phyloP scores from a whole-genome alignment of 1,140 invertebrate genomes.

The Drosophila obscura region DNA sequence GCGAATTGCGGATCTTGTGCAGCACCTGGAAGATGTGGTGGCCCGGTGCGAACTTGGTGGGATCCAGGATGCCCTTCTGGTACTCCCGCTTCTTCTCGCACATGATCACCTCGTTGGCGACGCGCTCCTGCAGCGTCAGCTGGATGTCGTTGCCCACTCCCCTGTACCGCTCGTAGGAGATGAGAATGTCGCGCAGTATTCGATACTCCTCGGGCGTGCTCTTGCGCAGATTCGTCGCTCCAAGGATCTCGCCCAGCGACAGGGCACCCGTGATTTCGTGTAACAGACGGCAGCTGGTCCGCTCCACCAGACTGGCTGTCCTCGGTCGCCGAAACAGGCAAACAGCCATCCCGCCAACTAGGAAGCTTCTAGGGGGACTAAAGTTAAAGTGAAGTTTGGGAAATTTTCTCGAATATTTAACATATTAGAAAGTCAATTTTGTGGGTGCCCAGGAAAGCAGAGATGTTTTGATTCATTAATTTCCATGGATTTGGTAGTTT shows the following conservation, averaged over 20 bases:
- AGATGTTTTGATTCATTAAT: too few species aligned
- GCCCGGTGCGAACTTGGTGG: slow-evolving; percentile 46
- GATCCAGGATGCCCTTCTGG: slow-evolving; percentile 50
- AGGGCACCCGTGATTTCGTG: not conserved
- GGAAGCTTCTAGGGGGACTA: too few species aligned
- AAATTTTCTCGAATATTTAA: too few species aligned
- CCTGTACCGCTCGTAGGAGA: slow-evolving; percentile 20
- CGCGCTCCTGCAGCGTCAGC: slow-evolving; percentile 37
- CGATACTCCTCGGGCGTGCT: slow-evolving; percentile 30
- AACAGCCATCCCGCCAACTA: not conserved
- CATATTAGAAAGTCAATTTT: too few species aligned
- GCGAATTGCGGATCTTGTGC: slow-evolving; percentile 86
- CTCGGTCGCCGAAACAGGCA: not conserved
- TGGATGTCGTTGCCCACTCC: slow-evolving; percentile 47
- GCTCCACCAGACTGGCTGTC: not conserved
- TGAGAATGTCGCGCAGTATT: slow-evolving; percentile 44
- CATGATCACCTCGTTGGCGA: slow-evolving; percentile 61
- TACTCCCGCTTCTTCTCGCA: slow-evolving; percentile 52
- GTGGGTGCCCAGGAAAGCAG: too few species aligned
- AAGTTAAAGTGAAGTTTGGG: too few species aligned
- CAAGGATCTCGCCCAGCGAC: slow-evolving; percentile 21
- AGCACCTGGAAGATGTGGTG: slow-evolving; percentile 88
- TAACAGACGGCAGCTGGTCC: not conserved
- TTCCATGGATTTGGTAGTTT: too few species aligned
- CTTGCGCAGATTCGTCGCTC: slow-evolving; percentile 27